Evolutionary conservation across 2,113 vertebrate species (phyloP), one percentile per base, ranked within the genome.

Genomic region (Corynorhinus townsendii): DNA sequence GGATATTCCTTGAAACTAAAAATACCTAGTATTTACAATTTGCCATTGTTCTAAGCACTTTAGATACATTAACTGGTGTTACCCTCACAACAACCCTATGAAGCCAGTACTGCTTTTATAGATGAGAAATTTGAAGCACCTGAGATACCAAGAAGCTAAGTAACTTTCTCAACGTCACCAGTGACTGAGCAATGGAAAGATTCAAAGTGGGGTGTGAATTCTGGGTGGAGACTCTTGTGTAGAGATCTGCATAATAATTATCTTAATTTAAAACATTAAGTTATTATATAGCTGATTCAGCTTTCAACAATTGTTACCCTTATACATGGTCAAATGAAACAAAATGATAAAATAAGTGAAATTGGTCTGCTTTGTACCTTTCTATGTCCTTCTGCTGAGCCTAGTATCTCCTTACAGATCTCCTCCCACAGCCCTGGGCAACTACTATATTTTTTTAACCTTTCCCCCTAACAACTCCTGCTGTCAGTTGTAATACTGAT

Each of bases 181-280:
- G 62, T 7, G 10, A 81, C 0, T 30, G 28, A 83, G 7, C 12
- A 35, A 19, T 2, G 28, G 83, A 62, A 66, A 33, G 28, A n/a
- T 14, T 40, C 20, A 20, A 76, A 33, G 33, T 56, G 9, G 4
- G 16, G 10, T 33, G 17, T 10, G 3, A 0, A 12, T 71, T 33
- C 2, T 52, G 20, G 16, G 4, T 43, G 2, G 1, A 7, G 14
- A 30, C 11, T n/a, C 45, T 33, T 54, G 1, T 49, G 43, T 7
- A 72, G 12, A 79, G n/a, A 93, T 79, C 54, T 86, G 22, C 7
- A 49, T 38, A 90, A 43, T 20, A 43, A 66, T 33, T 28, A 77
- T 3, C 56, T 94, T 69, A 17, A 7, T n/a, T 93, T 94, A 66
- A 90, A 96, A 83, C 49, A 80, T 19, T 40, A 84, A 10, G 15